Evolutionary conservation across 2,113 vertebrate species (phyloP).

Genomic region (Onychostruthus taczanowskii): DNA sequence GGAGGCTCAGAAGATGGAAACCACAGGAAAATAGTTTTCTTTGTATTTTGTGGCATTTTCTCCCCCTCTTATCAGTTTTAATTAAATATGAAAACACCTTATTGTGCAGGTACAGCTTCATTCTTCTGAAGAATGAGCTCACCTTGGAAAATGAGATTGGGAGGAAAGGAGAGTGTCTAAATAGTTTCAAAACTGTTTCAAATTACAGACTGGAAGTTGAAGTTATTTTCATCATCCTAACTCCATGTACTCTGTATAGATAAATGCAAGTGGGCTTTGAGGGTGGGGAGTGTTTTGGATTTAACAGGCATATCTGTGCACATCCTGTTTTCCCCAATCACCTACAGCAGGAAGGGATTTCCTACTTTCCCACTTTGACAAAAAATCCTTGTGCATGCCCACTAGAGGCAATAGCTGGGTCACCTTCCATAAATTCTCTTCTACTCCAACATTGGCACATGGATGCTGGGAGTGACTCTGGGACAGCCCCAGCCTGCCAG

Average conservation of each 20-base stretch:
- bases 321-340: background rate
- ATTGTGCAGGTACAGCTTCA: background rate
- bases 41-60: background rate
- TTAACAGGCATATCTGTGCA: background rate
- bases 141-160: background rate
- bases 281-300: background rate
- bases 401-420: background rate
- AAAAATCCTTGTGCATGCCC: background rate
- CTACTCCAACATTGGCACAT: background rate
- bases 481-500: background rate
- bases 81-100: background rate
- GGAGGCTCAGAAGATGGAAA: background rate
- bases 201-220: background rate
- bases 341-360: background rate
- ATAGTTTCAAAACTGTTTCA: background rate
- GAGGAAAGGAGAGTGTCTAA: background rate
- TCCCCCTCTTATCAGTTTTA: background rate
- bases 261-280: background rate
- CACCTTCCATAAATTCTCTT: background rate
- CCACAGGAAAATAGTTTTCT: background rate
- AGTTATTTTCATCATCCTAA: background rate
- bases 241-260: fast-evolving
- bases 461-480: background rate
- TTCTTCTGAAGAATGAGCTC: background rate
- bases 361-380: background rate